Percentiles rank a stretch among this genome's conserved stretches.
Conservation (phyloP, 2,888 invertebrate genomes). For the Metallyticus violacea region DNA sequence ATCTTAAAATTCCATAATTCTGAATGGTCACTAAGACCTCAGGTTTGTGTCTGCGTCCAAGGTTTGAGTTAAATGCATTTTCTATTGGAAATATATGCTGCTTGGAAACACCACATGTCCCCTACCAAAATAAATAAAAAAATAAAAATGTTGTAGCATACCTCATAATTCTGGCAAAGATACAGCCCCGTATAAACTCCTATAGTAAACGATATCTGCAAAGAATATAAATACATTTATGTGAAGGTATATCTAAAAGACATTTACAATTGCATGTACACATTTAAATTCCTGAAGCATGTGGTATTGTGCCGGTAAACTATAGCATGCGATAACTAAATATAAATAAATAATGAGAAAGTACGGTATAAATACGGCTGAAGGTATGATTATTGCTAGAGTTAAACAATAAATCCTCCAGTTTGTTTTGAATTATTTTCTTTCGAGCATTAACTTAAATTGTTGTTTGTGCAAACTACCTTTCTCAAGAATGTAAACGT, state of each 20-base stretch:
- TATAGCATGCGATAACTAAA: neutral
- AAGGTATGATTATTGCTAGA: neutral
- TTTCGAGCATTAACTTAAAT: neutral
- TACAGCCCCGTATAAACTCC: constrained; percentile 74
- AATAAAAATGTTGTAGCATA: no score
- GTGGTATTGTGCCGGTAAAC: neutral
- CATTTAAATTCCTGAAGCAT: no score
- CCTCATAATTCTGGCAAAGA: constrained; percentile 73
- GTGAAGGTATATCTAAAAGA: neutral
- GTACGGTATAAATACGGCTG: neutral
- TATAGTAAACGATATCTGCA: constrained; percentile 64
- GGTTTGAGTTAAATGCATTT: no score
- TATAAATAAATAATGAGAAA: neutral
- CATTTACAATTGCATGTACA: no score
- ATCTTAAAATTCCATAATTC: no score
- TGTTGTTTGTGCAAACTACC: neutral
- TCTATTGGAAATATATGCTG: no score
- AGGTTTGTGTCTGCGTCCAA: no score
- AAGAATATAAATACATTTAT: constrained; percentile 37
- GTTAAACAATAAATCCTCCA: no score
- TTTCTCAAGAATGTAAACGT: neutral
- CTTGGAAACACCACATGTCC: no score
- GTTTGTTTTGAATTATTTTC: neutral
- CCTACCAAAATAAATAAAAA: no score
- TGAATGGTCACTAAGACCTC: no score